Conservation (phyloP, 2,797 vertebrate species). For the Lepilemur septentrionalis region DNA sequence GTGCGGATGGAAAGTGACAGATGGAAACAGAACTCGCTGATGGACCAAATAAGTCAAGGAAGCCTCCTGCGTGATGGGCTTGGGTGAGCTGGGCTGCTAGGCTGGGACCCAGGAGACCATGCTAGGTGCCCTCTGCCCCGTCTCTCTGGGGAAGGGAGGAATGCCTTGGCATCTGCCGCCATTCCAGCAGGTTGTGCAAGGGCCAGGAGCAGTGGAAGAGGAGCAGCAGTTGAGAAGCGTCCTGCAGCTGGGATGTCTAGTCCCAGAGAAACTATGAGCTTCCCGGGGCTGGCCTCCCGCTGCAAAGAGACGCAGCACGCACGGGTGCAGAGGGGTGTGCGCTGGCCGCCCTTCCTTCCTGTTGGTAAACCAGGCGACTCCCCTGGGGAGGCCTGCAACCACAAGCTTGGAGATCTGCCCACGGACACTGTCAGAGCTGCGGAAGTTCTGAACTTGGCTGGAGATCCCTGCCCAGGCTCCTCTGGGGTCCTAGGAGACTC, state of each 20-base stretch:
- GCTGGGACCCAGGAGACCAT: background rate
- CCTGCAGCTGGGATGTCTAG: background rate
- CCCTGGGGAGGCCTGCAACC: background rate
- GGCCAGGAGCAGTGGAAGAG: background rate
- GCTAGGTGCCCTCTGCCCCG: accelerated
- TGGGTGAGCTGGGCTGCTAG: accelerated
- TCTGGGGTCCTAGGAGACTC: accelerated
- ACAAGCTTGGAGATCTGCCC: background rate
- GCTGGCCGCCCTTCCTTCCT: background rate
- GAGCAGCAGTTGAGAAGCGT: background rate
- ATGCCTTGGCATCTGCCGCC: background rate
- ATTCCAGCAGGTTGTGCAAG: accelerated
- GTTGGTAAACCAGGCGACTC: background rate
- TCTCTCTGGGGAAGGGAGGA: background rate
- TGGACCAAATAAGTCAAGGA: background rate
- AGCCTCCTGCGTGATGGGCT: accelerated
- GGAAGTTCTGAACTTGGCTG: background rate
- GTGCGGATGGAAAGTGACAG: background rate
- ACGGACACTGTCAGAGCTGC: background rate
- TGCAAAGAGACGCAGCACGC: background rate
- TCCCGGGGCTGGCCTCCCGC: background rate
- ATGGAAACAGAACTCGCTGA: background rate
- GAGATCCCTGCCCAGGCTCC: background rate
- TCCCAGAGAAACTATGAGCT: background rate
- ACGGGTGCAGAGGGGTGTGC: accelerated